Conservation (phyloP, 2,797 vertebrate species). For the Hybognathus amarus region DNA sequence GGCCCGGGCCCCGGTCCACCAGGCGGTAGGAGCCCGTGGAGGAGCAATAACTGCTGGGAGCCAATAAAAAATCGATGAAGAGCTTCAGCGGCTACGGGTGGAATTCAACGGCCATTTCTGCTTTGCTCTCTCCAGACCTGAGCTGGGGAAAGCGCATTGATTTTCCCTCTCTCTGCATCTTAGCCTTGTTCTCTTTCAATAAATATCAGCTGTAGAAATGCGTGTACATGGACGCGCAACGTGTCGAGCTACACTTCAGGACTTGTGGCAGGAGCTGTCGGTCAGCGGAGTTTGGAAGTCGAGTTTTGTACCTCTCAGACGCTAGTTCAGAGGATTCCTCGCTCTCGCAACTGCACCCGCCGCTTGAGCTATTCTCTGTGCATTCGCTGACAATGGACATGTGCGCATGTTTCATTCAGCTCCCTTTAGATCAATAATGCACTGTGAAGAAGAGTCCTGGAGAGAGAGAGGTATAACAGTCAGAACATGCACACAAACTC, state of each 20-base stretch:
- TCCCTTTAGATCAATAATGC: conserved; percentile 61
- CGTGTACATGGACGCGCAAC: neutral
- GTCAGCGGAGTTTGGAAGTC: conserved; percentile 36
- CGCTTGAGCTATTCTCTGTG: conserved; percentile 34
- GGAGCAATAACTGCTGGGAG: conserved; percentile 74
- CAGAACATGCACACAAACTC: conserved; percentile 22
- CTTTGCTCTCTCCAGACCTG: conserved; percentile 74
- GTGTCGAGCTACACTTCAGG: conserved; percentile 4
- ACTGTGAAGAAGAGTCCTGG: conserved; percentile 46
- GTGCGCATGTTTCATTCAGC: conserved; percentile 62
- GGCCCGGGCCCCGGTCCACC: conserved; percentile 74
- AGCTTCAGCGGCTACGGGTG: conserved; percentile 69
- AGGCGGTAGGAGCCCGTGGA: conserved; percentile 61
- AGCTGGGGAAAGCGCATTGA: conserved; percentile 73
- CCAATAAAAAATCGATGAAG: conserved; percentile 77
- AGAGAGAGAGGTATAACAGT: conserved; percentile 25
- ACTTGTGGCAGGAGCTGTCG: neutral
- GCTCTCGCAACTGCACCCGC: conserved; percentile 13
- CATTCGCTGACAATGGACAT: conserved; percentile 51
- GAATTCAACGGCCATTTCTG: conserved; percentile 73
- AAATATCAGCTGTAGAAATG: conserved; percentile 62
- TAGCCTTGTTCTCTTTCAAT: conserved; percentile 71
- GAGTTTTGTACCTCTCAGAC: conserved; percentile 28
- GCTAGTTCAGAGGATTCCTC: conserved; percentile 13
- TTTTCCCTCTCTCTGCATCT: conserved; percentile 65